Conservation (phyloP, 2,797 vertebrate species). For the Pseudotriccus pelzelni region DNA sequence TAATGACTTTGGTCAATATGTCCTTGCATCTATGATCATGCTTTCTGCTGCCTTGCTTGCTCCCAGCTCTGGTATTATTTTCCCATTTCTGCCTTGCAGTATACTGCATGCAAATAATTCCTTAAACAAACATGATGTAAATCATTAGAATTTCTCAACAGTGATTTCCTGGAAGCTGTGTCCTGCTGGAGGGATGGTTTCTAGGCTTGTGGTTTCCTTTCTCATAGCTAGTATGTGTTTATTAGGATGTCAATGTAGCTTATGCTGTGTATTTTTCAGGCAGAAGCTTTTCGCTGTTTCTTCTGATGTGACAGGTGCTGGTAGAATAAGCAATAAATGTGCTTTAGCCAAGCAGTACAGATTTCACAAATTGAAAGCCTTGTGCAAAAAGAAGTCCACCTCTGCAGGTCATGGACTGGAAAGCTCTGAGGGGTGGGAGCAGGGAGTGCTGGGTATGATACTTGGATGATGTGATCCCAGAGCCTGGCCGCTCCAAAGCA, state of each 20-base stretch:
- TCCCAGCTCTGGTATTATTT: neutral
- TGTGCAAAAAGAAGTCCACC: fast-evolving
- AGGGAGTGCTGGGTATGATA: neutral
- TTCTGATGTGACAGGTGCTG: neutral
- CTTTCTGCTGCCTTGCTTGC: neutral
- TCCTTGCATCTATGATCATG: neutral
- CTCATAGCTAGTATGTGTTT: neutral
- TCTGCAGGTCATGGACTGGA: neutral
- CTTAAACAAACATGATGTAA: neutral
- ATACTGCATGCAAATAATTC: neutral
- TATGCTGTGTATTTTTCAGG: neutral
- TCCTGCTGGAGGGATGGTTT: neutral
- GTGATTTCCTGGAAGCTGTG: neutral
- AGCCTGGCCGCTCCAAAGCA: neutral
- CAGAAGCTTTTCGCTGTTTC: neutral
- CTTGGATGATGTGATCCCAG: fast-evolving
- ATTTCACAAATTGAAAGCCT: neutral
- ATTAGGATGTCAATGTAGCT: neutral
- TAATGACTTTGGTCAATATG: neutral
- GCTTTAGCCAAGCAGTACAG: neutral
- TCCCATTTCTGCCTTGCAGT: neutral
- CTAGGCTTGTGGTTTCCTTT: neutral
- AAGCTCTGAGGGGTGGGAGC: neutral
- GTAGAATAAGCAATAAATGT: neutral
- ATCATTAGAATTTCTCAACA: neutral